These are phyloP conservation scores for Etheostoma nigrum DNA, from an alignment of 2,797 vertebrate genomes.

Conservation along the genomic window DNA sequence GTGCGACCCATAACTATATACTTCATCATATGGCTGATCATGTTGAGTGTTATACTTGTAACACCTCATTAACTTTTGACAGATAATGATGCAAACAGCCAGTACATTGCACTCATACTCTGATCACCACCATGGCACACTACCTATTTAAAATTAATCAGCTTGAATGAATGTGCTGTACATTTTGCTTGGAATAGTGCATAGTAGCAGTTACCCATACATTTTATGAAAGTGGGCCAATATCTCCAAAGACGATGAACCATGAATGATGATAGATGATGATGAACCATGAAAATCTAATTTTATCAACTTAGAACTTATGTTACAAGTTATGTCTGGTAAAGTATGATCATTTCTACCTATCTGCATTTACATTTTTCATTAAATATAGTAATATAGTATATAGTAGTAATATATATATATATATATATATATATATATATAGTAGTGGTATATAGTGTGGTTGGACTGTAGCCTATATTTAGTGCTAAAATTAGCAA, in stretches of 20 bases:
- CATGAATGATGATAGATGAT: not conserved
- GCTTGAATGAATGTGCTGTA: not conserved
- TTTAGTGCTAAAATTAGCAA: not conserved
- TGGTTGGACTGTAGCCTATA: not conserved
- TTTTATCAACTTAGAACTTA: not conserved
- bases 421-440: too few species aligned
- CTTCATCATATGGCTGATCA: not conserved
- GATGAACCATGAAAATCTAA: not conserved
- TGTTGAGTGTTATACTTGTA: not conserved
- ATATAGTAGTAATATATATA: too few species aligned
- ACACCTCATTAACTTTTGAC: not conserved
- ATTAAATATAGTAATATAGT: not conserved
- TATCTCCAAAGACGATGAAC: not conserved
- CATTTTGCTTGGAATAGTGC: not conserved
- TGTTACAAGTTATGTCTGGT: not conserved
- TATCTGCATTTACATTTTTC: not conserved
- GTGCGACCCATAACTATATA: not conserved
- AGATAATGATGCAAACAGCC: constrained; percentile 1
- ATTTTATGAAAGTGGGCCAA: not conserved
- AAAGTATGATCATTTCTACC: not conserved
- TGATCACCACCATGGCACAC: not conserved
- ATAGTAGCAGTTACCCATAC: not conserved
- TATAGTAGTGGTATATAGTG: too few species aligned
- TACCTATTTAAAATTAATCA: not conserved
- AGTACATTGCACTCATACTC: not conserved